Evolutionary conservation across 2,113 vertebrate genomes (phyloP), one percentile per base, ranked within the genome.

Genomic region (Mystacornis crossleyi): DNA sequence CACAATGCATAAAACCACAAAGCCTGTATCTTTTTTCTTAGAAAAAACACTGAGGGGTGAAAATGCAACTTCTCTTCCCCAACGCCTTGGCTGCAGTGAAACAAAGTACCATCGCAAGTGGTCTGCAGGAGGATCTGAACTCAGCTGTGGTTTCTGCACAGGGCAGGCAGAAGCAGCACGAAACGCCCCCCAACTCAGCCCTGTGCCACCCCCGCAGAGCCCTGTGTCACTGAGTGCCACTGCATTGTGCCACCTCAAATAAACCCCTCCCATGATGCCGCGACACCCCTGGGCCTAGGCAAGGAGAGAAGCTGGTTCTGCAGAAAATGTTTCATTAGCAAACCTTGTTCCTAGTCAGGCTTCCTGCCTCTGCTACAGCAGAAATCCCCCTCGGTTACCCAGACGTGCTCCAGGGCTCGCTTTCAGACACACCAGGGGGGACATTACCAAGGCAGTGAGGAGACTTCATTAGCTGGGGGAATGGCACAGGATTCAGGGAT

Each of bases 231-330:
- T 18, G n/a, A 0, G 53, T 28, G 53, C 33, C 53, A 57, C 40
- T 36, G 17, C 34, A 26, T 2, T 58, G 58, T 43, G 31, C 45
- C 69, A 81, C 48, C 71, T 62, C 80, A 36, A 3, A 31, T 5
- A 40, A 75, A 45, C 4, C 48, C 18, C 26, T 62, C 40, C 79
- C 71, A 42, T 2, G 0, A 5, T 8, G 48, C 34, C 0, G 0
- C 42, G 55, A 83, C 80, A 55, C 14, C 21, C 42, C 25, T 0
- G 1, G 62, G 71, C 47, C 53, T 6, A 19, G 38, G 45, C 71
- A 72, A n/a, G 53, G 53, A 71, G 29, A 51, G 42, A 92, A 90
- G 72, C 48, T 48, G 80, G 8, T 34, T 83, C 45, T 62, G 34
- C 77, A 89, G 54, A 48, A 74, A 62, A 4, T 8, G 64, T 62